Percentiles rank a stretch among this genome's conserved stretches.
These are phyloP conservation scores for Hystrix brachyura DNA, from an alignment of 2,113 vertebrate species.

Conservation along the genomic window DNA sequence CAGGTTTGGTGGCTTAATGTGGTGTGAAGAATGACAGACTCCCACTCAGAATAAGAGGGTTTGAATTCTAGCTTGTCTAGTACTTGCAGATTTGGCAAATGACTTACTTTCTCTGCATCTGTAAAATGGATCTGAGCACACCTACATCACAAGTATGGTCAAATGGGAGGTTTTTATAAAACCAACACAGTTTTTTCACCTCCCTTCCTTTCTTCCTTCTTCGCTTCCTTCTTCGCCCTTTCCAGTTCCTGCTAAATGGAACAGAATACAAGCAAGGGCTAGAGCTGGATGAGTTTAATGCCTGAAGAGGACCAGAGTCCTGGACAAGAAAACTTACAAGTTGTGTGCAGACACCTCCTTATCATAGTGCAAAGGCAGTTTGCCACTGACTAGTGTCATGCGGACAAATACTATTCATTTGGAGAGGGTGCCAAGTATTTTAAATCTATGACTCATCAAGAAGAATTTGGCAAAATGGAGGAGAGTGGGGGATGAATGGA, in stretches of 20 bases:
- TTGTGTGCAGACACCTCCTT: background rate
- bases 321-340: background rate
- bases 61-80: background rate
- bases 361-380: conserved; percentile 1
- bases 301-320: background rate
- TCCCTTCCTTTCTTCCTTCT: background rate
- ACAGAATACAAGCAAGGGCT: background rate
- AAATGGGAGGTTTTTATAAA: background rate
- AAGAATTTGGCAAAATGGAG: conserved; percentile 59
- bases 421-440: conserved; percentile 62
- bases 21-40: background rate
- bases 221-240: background rate
- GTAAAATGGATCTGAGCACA: background rate
- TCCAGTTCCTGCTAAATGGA: background rate
- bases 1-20: background rate
- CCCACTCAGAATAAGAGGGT: background rate
- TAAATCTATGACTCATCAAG: conserved; percentile 71
- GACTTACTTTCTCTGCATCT: conserved; percentile 1
- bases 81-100: background rate
- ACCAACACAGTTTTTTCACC: background rate
- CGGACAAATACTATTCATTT: conserved; percentile 67
- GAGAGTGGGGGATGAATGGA: background rate
- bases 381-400: background rate
- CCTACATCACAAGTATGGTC: background rate
- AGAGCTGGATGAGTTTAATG: background rate